Conservation (phyloP, 2,113 vertebrate genomes). For the Perognathus longimembris region DNA sequence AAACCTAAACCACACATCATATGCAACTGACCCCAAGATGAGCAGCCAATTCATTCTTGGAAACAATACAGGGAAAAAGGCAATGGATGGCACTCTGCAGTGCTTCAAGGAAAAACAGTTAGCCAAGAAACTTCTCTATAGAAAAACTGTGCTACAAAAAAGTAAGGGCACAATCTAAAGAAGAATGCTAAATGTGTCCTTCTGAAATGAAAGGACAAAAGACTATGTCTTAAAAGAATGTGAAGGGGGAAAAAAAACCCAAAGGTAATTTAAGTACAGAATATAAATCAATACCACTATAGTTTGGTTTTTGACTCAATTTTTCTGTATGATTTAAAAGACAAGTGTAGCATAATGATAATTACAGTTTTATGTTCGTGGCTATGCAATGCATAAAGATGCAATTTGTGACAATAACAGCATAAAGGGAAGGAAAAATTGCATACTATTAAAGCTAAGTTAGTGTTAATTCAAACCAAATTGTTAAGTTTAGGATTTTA, state of each 20-base stretch:
- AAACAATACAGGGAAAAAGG: not conserved
- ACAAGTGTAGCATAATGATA: not conserved
- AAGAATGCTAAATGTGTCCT: not conserved
- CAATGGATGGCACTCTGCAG: not conserved
- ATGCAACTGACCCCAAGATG: not conserved
- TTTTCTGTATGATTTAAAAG: constrained; percentile 17
- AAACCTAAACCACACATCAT: not conserved
- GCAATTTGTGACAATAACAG: not conserved
- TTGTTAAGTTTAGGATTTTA: constrained; percentile 4
- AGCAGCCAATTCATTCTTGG: no score
- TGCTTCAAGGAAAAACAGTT: not conserved
- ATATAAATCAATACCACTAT: not conserved
- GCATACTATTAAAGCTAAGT: not conserved
- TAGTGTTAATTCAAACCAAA: constrained; percentile 18
- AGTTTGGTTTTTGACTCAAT: constrained; percentile 21
- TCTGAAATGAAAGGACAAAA: constrained; percentile 8
- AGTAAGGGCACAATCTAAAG: not conserved
- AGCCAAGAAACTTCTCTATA: no score
- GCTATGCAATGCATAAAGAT: not conserved
- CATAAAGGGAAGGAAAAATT: not conserved
- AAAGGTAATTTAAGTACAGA: not conserved
- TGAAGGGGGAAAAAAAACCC: not conserved
- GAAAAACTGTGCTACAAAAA: not conserved
- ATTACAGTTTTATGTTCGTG: not conserved
- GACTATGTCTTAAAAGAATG: not conserved